Base-by-base conservation (phyloP, 2,113 vertebrate species). In the Rhizomys pruinosus region DNA sequence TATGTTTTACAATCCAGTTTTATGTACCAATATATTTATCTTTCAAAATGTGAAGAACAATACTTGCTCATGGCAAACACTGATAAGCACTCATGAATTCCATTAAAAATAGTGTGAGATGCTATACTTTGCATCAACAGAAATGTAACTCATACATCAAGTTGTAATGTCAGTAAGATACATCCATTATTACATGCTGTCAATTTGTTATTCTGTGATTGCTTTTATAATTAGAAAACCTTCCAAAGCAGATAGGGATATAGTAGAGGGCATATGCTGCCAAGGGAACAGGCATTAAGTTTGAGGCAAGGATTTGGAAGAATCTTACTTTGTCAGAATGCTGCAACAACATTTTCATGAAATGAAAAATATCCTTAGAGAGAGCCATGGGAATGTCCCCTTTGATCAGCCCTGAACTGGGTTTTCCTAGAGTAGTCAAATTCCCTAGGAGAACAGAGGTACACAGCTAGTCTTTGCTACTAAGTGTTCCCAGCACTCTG, bases 281-380 rank as follows among this genome's bases (percentile, higher is more conserved):
- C 52, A 68, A 57, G 71, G 16, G 44, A 94, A 80, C 15, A 63
- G n/a, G 29, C 39, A 71, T 93, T 87, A 77, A 55, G 59, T 84
- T 71, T 94, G 72, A 95, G 80, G 47, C 32, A 92, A 92, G 72
- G 94, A 59, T 73, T 85, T 84, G 77, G 81, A 64, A 96, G 64
- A 96, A 90, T 79, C 37, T 59, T 52, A 6, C 39, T 77, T 92
- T 91, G 89, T 92, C 72, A 84, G 47, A 78, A 90, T 39, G 27
- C 59, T 68, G 59, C n/a, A 93, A 42, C 81, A 72, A 55, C 61
- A 47, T 90, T 63, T 55, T 84, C 66, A 25, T 25, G 6, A 87
- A 64, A 68, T 74, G n/a, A 78, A 87, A 91, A 85, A 52, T 72
- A 37, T 12, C 47, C 29, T 57, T 71, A 68, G 73, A 71, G 27